Evolutionary conservation across 2,113 vertebrate species (phyloP).

Genomic region (Lichenostomus cassidix): DNA sequence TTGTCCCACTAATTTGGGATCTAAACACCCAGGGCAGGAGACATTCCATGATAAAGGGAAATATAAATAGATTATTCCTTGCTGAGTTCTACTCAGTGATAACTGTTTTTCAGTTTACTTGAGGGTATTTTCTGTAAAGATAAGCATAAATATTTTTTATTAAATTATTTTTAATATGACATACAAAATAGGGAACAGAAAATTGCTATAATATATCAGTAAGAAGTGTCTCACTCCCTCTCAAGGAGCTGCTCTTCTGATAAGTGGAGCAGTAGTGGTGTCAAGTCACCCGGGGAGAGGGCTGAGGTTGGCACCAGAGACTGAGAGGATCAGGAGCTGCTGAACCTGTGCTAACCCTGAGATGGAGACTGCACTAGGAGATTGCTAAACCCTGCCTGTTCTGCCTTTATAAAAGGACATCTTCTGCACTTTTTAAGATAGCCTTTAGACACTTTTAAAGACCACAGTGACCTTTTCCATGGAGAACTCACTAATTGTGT

Average conservation of each 20-base stretch:
- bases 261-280: not conserved
- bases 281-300: not conserved
- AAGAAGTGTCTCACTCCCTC: not conserved
- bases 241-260: not conserved
- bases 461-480: not conserved
- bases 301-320: not conserved
- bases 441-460: not conserved
- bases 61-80: not conserved
- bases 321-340: not conserved
- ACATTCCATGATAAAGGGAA: not conserved
- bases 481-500: not conserved
- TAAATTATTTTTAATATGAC: not conserved
- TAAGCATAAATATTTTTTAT: not conserved
- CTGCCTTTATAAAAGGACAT: not conserved
- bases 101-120: not conserved
- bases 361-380: not conserved
- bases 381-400: not conserved
- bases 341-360: not conserved
- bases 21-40: not conserved
- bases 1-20: not conserved
- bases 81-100: not conserved
- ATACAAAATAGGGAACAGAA: not conserved
- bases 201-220: not conserved
- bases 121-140: not conserved
- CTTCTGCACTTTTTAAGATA: not conserved